These are phyloP conservation scores for Drosophila anomelani DNA, from an alignment of 2,888 invertebrate species.

Conservation along the genomic window DNA sequence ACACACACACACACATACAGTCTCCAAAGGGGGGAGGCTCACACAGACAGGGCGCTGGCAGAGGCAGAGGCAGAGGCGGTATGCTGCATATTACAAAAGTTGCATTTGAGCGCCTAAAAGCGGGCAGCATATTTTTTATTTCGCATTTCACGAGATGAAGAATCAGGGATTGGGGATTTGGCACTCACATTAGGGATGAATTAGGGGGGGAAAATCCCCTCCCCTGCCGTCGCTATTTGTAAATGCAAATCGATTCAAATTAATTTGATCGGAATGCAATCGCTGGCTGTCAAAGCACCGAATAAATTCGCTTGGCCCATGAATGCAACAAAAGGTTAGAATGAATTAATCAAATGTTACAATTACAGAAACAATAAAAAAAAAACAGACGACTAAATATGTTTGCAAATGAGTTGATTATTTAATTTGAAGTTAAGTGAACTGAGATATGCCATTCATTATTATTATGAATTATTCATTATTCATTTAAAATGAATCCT, in stretches of 20 bases:
- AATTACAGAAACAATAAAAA: not conserved
- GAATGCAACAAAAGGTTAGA: not conserved
- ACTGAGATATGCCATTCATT: no score
- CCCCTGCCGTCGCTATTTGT: not conserved
- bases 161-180: not conserved
- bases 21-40: constrained; percentile 3
- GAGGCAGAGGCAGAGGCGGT: constrained; percentile 8
- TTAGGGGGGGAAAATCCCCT: not conserved
- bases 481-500: not conserved
- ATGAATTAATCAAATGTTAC: not conserved
- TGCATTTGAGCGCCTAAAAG: constrained; percentile 46
- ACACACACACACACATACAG: constrained; percentile 48
- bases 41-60: constrained; percentile 8
- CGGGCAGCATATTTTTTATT: constrained; percentile 31
- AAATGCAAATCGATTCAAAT: constrained; percentile 29
- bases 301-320: not conserved
- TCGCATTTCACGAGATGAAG: constrained; percentile 22
- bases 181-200: not conserved
- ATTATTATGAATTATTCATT: not conserved
- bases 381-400: not conserved
- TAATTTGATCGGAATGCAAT: constrained; percentile 21
- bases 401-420: not conserved
- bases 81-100: constrained; percentile 41
- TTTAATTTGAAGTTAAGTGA: not conserved
- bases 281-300: not conserved